Conservation (phyloP, 2,113 vertebrate species). For the Tachuris rubrigastra region DNA sequence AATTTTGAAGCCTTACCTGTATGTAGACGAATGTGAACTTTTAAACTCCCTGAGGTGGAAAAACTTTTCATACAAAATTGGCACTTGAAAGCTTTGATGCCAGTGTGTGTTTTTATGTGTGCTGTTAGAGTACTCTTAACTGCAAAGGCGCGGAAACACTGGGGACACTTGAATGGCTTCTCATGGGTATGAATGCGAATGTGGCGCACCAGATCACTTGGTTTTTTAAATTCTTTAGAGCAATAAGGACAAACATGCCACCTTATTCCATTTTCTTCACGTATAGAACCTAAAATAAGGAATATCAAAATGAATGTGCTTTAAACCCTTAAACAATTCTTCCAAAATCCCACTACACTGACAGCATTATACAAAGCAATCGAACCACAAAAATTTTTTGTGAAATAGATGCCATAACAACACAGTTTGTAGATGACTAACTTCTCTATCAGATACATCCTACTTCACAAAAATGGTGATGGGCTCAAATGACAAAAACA, state of each 20-base stretch:
- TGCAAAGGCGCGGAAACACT: conserved; percentile 96
- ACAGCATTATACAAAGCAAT: neutral
- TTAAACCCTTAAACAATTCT: neutral
- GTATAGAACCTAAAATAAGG: conserved; percentile 84
- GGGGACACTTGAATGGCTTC: conserved; percentile 98
- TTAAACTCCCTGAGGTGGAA: conserved; percentile 98
- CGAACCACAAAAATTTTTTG: neutral
- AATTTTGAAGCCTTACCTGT: conserved; percentile 81
- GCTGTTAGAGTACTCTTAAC: conserved; percentile 98
- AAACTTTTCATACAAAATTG: conserved; percentile 96
- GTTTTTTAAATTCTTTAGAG: conserved; percentile 97
- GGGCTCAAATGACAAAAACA: neutral
- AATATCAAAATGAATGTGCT: neutral
- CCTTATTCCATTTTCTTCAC: conserved; percentile 92
- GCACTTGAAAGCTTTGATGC: conserved; percentile 97
- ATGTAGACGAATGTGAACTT: conserved; percentile 96
- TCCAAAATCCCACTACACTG: neutral
- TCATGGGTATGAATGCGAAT: conserved; percentile 98
- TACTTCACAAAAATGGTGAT: neutral
- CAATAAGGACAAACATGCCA: conserved; percentile 98
- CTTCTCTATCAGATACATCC: neutral
- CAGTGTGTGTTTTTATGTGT: conserved; percentile 96
- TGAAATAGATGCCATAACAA: neutral
- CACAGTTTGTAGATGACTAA: neutral
- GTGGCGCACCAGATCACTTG: conserved; percentile 95